Conservation (phyloP, 2,113 vertebrate species). For the Gopherus flavomarginatus region DNA sequence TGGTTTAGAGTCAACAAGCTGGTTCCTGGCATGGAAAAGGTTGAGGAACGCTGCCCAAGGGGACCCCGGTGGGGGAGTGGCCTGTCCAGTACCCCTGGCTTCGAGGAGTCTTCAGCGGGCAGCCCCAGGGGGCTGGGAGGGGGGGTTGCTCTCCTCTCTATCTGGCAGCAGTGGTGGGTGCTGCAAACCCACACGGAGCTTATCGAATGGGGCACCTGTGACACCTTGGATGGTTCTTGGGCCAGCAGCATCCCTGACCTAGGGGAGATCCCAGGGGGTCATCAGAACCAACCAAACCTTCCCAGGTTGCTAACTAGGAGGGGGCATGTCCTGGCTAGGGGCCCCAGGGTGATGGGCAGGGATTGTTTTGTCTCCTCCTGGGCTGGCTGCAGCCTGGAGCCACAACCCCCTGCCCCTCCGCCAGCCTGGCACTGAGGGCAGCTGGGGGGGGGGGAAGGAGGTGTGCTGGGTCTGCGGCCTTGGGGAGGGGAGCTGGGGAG, state of each 20-base stretch:
- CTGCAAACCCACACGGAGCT: background rate
- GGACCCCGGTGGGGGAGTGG: background rate
- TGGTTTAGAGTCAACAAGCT: no score
- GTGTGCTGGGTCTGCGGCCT: background rate
- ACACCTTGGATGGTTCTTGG: background rate
- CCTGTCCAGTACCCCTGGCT: background rate
- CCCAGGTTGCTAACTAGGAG: background rate
- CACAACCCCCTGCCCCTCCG: background rate
- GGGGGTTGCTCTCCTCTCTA: background rate
- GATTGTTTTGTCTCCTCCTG: background rate
- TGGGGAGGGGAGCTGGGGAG: background rate
- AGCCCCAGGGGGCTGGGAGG: background rate
- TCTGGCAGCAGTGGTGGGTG: background rate
- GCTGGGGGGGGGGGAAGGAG: conserved; percentile 53
- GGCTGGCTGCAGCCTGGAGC: background rate
- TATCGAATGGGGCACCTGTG: background rate
- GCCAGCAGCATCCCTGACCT: background rate
- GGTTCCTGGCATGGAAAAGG: no score
- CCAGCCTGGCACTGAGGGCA: conserved; percentile 3
- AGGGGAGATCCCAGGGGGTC: background rate
- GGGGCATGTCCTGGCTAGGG: background rate
- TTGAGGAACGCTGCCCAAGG: no score
- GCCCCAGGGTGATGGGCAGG: background rate
- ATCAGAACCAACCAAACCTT: background rate
- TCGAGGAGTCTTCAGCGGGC: background rate